Conservation (phyloP, 2,888 invertebrate genomes). For the Parnassius smintheus region DNA sequence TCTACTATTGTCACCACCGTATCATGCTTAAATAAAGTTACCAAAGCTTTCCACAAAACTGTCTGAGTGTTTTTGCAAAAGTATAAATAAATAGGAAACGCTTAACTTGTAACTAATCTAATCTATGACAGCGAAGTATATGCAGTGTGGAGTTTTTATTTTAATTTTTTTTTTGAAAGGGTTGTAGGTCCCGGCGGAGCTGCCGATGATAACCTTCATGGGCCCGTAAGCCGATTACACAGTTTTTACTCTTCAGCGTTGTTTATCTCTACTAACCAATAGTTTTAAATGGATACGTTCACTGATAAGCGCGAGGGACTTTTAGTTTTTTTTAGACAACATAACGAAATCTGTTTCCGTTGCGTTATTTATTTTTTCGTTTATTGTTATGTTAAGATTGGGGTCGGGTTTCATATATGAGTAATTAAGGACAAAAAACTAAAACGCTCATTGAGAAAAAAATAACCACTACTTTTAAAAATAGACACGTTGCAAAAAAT, state of each 20-base stretch:
- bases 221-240: conserved; percentile 48
- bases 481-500: no score
- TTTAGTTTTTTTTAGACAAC: neutral
- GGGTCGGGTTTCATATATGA: no score
- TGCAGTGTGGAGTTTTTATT: neutral
- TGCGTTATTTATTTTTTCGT: neutral
- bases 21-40: no score
- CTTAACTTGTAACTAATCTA: no score
- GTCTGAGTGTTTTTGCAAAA: no score
- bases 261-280: conserved; percentile 34
- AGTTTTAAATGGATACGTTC: conserved; percentile 43
- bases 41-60: no score
- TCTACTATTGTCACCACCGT: no score
- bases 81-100: no score
- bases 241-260: conserved; percentile 11
- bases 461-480: no score
- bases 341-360: neutral
- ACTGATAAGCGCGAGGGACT: conserved; percentile 6
- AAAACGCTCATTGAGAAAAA: no score
- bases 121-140: no score
- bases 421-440: no score
- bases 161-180: conserved; percentile 18
- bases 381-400: neutral
- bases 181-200: conserved; percentile 6
- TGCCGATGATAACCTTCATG: conserved; percentile 24